These are phyloP conservation scores for Cygnus atratus DNA, from an alignment of 2,113 vertebrate species.

Conservation along the genomic window DNA sequence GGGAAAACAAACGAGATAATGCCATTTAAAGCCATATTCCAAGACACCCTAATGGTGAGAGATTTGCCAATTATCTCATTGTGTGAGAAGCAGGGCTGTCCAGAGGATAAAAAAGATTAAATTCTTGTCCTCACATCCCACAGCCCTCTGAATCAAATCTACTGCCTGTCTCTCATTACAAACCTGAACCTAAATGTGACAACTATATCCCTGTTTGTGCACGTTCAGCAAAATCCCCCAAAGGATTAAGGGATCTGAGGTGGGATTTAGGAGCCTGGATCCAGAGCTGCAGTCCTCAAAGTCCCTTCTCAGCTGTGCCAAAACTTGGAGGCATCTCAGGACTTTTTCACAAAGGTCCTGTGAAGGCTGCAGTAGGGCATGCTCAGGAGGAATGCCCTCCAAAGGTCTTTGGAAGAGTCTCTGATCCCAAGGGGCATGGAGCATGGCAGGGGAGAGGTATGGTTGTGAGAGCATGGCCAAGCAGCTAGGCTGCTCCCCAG, in stretches of 20 bases:
- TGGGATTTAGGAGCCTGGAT: neutral
- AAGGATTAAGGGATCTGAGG: neutral
- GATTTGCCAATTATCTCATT: slow-evolving; percentile 20
- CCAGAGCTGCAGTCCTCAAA: neutral
- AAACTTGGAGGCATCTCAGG: neutral
- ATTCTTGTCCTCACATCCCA: neutral
- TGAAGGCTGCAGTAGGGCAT: neutral
- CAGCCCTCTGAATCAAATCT: neutral
- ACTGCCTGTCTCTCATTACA: neutral
- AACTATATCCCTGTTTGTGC: neutral
- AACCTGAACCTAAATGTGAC: neutral
- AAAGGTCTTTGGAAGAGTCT: neutral
- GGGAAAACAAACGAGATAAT: neutral
- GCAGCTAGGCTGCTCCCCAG: neutral
- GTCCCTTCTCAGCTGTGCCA: neutral
- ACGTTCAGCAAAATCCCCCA: neutral
- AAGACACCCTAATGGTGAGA: neutral
- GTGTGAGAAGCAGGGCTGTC: neutral
- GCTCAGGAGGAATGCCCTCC: accelerated
- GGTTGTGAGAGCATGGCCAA: neutral
- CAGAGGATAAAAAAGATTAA: neutral
- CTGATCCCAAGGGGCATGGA: neutral
- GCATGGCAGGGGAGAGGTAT: accelerated
- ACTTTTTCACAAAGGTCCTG: accelerated
- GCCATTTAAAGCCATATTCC: slow-evolving; percentile 20